Evolutionary conservation across 2,113 vertebrate genomes (phyloP).

Genomic region (Labrus mixtus): DNA sequence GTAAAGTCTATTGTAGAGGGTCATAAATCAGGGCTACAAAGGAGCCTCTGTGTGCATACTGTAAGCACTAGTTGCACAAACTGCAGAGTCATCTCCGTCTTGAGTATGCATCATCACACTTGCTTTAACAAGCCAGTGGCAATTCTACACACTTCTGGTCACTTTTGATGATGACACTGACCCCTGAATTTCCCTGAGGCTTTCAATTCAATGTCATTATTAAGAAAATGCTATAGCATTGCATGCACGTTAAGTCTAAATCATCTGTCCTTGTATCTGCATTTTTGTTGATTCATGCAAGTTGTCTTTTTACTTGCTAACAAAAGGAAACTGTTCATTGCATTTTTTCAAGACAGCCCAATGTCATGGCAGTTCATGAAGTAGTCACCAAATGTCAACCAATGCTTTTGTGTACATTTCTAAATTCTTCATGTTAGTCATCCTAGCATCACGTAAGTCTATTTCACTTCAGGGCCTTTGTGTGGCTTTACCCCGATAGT

Average conservation of each 20-base stretch:
- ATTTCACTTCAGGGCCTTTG: too few species aligned
- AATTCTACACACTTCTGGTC: neutral
- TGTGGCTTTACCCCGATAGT: too few species aligned
- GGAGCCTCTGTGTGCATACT: neutral
- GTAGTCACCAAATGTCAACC: too few species aligned
- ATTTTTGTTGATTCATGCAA: too few species aligned
- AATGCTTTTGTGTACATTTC: too few species aligned
- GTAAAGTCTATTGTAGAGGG: neutral
- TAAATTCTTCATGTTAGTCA: too few species aligned
- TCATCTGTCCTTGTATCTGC: too few species aligned
- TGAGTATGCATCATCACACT: neutral
- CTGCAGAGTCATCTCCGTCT: neutral
- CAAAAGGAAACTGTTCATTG: too few species aligned
- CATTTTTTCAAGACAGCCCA: too few species aligned
- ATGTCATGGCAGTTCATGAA: too few species aligned
- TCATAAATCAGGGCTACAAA: constrained; percentile 2
- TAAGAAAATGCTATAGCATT: neutral
- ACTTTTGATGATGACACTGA: constrained; percentile 2
- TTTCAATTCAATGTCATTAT: neutral
- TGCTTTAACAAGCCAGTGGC: constrained; percentile 6
- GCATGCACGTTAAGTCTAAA: too few species aligned
- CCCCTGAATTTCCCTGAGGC: neutral
- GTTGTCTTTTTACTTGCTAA: neutral
- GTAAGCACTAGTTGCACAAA: neutral
- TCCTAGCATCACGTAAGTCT: too few species aligned